Base-by-base conservation (phyloP, 2,113 vertebrate species). In the Trichomycterus rosablanca region DNA sequence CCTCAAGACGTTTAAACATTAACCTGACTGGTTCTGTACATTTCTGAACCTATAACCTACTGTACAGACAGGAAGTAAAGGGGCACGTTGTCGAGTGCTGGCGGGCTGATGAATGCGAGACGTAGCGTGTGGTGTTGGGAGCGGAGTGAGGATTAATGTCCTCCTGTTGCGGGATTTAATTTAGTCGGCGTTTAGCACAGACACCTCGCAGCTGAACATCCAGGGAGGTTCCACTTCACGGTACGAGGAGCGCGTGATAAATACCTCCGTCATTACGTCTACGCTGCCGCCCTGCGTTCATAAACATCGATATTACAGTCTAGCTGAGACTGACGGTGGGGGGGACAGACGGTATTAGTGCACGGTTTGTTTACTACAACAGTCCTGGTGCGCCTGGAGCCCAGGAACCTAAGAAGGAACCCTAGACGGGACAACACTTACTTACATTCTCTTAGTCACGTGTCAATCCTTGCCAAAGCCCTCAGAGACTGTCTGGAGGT, bases 161-260 rank as follows among this genome's bases (percentile, higher is more conserved):
- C 42, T 26, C 11, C 16, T n/a, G 46, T 55, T 32, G 32, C 16
- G 15, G 39, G 54, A 63, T 65, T 68, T 68, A 66, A 72, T 64
- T 63, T 39, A 19, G 24, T 57, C 59, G 24, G 24, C 19, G 39
- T 68, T 32, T n/a, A 42, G 55, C 19, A 45, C 53, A 53, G 35
- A 51, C 48, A 32, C 35, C 42, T n/a, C 11, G 26, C 35, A 43
- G 46, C 37, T 37, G 37, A 54, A 54, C 51, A 3, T 39, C 19
- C 35, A 15, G 18, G 11, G 15, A 53, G 39, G 39, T 19, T 8
- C 23, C 4, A 10, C 5, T 11, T 9, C 19, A 52, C 39, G 28
- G 14, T 22, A 15, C 23, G 59, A 42, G 48, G 58, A 49, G n/a
- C 8, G 9, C 19, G 14, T 16, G 44, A 49, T 16, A 18, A 48